Conservation (phyloP, 2,113 vertebrate species). For the Pycnonotus jocosus region DNA sequence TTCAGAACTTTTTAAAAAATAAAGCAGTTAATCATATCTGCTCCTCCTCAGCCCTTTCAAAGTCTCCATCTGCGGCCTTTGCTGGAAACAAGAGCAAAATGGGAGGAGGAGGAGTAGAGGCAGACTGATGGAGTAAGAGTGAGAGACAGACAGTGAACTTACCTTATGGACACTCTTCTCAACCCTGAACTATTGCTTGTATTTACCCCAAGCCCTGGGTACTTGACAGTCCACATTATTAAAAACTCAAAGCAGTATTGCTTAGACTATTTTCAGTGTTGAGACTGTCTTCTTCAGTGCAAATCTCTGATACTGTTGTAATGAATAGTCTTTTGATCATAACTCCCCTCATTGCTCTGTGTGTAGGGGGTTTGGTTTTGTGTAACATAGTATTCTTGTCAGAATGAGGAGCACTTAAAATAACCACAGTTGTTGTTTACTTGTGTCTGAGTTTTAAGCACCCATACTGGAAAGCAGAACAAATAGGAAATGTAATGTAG, state of each 20-base stretch:
- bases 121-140: not conserved
- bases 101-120: not conserved
- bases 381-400: not conserved
- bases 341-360: rapidly evolving
- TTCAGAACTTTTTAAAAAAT: not conserved
- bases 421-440: not conserved
- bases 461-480: not conserved
- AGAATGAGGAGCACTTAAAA: not conserved
- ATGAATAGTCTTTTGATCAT: not conserved
- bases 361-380: not conserved
- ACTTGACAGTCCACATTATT: not conserved
- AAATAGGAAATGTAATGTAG: not conserved
- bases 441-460: not conserved
- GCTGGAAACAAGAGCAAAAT: not conserved
- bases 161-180: not conserved
- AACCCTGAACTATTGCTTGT: not conserved
- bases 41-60: not conserved
- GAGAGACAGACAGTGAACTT: not conserved
- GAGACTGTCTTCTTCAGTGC: not conserved
- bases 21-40: not conserved
- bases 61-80: not conserved
- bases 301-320: not conserved
- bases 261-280: not conserved
- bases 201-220: not conserved
- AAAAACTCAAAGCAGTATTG: not conserved